Conservation (phyloP, 2,888 invertebrate genomes). For the Crematogaster levior region DNA sequence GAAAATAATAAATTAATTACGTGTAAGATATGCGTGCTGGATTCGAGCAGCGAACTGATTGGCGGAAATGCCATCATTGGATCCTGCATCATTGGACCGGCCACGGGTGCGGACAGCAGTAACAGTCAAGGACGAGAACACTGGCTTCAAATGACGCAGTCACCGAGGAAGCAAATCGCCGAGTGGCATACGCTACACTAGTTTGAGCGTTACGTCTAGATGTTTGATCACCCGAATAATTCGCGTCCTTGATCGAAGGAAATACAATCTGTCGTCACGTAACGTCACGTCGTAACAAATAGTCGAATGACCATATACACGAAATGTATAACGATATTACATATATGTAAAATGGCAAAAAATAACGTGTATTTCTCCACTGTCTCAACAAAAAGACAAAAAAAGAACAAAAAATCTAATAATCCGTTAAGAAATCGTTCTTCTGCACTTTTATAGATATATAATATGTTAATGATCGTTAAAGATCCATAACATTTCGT, state of each 20-base stretch:
- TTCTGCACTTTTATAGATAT: slow-evolving; percentile 45
- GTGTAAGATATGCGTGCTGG: slow-evolving; percentile 87
- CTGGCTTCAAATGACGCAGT: slow-evolving; percentile 95
- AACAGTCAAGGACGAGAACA: slow-evolving; percentile 92
- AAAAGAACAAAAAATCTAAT: not conserved
- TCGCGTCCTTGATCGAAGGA: slow-evolving; percentile 10
- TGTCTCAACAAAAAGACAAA: slow-evolving; percentile 22
- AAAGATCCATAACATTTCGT: slow-evolving; percentile 11
- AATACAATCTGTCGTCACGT: slow-evolving; percentile 15
- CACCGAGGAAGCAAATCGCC: slow-evolving; percentile 94
- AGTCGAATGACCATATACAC: not conserved
- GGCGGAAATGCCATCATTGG: slow-evolving; percentile 89
- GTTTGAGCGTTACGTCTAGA: slow-evolving; percentile 44
- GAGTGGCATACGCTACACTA: slow-evolving; percentile 94
- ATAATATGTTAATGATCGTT: slow-evolving; percentile 28
- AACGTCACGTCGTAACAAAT: slow-evolving; percentile 15
- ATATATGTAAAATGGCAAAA: slow-evolving; percentile 26
- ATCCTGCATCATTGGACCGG: slow-evolving; percentile 91
- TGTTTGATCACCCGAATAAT: not conserved
- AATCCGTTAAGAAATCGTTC: not conserved
- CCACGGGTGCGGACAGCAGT: slow-evolving; percentile 82
- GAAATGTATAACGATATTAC: slow-evolving; percentile 22
- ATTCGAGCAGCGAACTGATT: slow-evolving; percentile 89
- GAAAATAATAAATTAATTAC: slow-evolving; percentile 34
- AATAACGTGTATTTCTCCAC: not conserved